Evolutionary conservation across 2,797 vertebrate genomes (phyloP).

Genomic region (Jordanella pulchra): DNA sequence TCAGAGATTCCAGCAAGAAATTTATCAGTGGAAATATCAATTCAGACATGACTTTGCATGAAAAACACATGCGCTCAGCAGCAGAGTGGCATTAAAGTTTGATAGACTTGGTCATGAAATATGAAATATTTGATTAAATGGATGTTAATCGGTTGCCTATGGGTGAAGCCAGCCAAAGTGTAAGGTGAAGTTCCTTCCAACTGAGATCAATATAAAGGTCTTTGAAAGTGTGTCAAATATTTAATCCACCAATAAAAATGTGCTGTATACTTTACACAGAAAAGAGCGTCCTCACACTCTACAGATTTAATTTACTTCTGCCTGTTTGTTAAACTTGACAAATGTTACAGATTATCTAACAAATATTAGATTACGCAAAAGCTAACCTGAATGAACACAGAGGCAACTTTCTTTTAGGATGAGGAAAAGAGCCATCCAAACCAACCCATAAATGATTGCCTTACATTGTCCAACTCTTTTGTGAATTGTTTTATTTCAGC

Average conservation of each 20-base stretch:
- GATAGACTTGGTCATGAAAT: conserved; percentile 66
- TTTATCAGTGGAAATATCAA: conserved; percentile 26
- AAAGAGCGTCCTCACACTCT: neutral
- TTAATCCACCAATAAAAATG: conserved; percentile 17
- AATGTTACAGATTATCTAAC: no score
- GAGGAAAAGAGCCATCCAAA: neutral
- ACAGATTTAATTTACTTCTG: neutral
- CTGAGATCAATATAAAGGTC: conserved; percentile 23
- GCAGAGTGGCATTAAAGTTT: conserved; percentile 59
- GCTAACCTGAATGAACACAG: no score
- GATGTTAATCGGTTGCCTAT: conserved; percentile 66
- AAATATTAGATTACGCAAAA: no score
- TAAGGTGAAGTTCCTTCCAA: conserved; percentile 37
- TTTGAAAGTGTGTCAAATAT: conserved; percentile 14
- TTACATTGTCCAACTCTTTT: neutral
- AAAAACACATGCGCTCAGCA: conserved; percentile 48
- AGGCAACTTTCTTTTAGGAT: neutral
- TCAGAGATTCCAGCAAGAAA: conserved; percentile 13
- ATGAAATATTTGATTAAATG: conserved; percentile 65
- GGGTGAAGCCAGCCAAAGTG: conserved; percentile 41
- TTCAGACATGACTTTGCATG: conserved; percentile 55
- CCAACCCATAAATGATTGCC: neutral
- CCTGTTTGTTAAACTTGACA: no score
- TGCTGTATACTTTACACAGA: neutral
- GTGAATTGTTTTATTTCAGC: neutral